Evolutionary conservation across 1,140 invertebrate species (phyloP).

Genomic region (Bilobella aurantiaca): DNA sequence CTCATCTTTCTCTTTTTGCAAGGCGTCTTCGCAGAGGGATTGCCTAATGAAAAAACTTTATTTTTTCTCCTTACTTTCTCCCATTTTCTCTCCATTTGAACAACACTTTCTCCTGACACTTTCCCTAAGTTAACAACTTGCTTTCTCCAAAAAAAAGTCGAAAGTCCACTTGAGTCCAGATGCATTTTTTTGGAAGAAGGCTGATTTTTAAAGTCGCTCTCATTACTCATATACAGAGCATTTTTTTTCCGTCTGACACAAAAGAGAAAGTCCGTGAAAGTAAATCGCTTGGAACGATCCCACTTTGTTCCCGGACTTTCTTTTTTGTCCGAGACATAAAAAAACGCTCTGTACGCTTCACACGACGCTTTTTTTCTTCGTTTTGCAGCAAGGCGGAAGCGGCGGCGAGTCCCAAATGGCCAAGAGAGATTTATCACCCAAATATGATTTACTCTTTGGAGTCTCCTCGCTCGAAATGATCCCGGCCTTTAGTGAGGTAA

Average conservation of each 20-base stretch:
- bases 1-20: too few relatives aligned
- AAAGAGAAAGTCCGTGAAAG: too few relatives aligned
- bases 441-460: constrained; percentile 49
- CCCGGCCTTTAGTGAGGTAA: constrained; percentile 44
- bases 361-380: background rate
- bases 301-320: background rate
- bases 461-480: constrained; percentile 47
- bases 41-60: constrained; percentile 13
- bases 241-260: too few relatives aligned
- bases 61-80: background rate
- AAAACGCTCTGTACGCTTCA: background rate
- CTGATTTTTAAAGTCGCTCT: background rate
- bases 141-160: too few relatives aligned
- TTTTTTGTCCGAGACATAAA: background rate
- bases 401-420: constrained; percentile 19
- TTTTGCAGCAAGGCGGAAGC: background rate
- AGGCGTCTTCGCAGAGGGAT: background rate
- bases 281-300: too few relatives aligned
- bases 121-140: background rate
- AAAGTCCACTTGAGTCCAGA: background rate
- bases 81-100: background rate
- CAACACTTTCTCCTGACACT: background rate
- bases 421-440: constrained; percentile 33
- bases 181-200: background rate
- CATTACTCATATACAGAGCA: background rate